Evolutionary conservation across 1,140 invertebrate species (phyloP).

Genomic region (Sipha flava): DNA sequence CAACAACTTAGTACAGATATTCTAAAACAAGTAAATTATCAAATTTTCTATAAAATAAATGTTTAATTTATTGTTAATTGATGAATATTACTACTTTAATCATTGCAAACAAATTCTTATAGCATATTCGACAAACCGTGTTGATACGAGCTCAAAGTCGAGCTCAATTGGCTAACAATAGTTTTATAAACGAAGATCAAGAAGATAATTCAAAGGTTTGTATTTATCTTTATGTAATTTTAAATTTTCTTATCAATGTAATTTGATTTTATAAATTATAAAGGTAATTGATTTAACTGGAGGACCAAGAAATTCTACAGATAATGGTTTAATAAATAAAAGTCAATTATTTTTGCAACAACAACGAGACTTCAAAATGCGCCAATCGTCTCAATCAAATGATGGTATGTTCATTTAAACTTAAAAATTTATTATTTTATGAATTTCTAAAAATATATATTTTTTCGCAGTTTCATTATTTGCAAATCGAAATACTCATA

Average conservation of each 20-base stretch:
- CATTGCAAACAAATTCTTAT: conserved; percentile 37
- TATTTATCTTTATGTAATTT: background rate
- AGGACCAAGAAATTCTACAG: conserved; percentile 40
- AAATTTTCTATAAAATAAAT: background rate
- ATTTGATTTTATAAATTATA: background rate
- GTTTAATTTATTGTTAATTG: background rate
- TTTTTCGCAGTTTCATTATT: conserved; percentile 1
- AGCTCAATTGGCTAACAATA: conserved; percentile 47
- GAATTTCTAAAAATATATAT: background rate
- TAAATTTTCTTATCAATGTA: background rate
- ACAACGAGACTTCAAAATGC: conserved; percentile 55
- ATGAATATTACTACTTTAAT: background rate
- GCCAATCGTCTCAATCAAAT: conserved; percentile 49
- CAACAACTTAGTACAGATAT: conserved; percentile 51
- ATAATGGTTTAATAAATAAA: conserved; percentile 37
- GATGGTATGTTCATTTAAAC: conserved; percentile 44
- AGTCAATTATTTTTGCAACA: conserved; percentile 51
- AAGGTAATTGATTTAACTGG: conserved; percentile 66
- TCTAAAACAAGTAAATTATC: conserved; percentile 50
- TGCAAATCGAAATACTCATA: background rate
- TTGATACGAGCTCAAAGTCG: conserved; percentile 65
- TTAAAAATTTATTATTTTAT: background rate
- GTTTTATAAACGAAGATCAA: conserved; percentile 9
- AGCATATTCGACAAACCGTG: conserved; percentile 85
- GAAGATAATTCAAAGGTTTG: conserved; percentile 12